Conservation (phyloP, 1,140 invertebrate species). For the Bicyclus anynana region DNA sequence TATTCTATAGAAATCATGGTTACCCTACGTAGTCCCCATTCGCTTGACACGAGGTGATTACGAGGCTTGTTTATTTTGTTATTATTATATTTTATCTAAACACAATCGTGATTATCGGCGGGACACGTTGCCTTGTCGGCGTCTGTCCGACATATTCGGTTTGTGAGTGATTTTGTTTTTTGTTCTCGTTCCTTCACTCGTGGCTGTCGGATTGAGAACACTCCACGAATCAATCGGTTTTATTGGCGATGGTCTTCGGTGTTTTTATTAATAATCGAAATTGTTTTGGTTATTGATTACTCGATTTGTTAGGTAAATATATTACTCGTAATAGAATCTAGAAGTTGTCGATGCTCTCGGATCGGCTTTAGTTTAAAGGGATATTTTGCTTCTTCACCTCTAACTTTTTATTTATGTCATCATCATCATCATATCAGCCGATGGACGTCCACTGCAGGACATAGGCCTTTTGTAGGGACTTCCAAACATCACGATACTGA, state of each 20-base stretch:
- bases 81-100: conserved; percentile 75
- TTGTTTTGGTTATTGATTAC: background rate
- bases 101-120: conserved; percentile 71
- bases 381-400: no score
- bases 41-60: conserved; percentile 70
- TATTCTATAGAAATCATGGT: conserved; percentile 26
- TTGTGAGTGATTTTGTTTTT: conserved; percentile 34
- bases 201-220: conserved; percentile 25
- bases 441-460: no score
- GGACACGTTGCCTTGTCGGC: conserved; percentile 34
- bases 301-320: no score
- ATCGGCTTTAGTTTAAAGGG: no score
- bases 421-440: no score
- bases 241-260: background rate
- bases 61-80: conserved; percentile 69
- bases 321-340: no score
- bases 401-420: no score
- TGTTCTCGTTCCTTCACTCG: conserved; percentile 21
- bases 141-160: conserved; percentile 41
- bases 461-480: no score
- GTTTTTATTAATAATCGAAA: no score
- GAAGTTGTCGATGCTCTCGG: no score
- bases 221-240: conserved; percentile 13
- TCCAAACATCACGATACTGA: no score
- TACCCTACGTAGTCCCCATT: conserved; percentile 38